These are phyloP conservation scores for Leptura quadrifasciata DNA, from an alignment of 2,888 invertebrate genomes.

Conservation along the genomic window DNA sequence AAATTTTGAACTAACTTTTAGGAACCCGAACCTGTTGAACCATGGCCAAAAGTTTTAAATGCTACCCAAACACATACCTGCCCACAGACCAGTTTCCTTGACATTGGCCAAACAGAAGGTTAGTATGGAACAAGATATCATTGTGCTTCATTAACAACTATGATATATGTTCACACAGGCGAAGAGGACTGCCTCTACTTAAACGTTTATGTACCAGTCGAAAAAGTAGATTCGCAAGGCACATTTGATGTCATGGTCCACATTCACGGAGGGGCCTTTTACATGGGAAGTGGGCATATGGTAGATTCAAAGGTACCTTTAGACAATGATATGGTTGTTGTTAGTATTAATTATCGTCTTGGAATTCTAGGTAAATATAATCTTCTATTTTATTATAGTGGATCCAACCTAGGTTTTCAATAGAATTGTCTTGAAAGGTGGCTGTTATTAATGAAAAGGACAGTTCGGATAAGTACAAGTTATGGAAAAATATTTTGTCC, in stretches of 20 bases:
- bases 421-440: no score
- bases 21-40: constrained; percentile 76
- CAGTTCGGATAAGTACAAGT: no score
- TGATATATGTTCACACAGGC: constrained; percentile 69
- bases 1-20: no score
- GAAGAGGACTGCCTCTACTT: constrained; percentile 81
- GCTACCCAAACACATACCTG: constrained; percentile 75
- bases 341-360: constrained; percentile 68
- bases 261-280: constrained; percentile 74
- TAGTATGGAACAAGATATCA: background rate
- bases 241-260: constrained; percentile 72
- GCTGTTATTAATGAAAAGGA: no score
- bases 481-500: no score
- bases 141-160: background rate
- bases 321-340: constrained; percentile 68
- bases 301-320: constrained; percentile 70
- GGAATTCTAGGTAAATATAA: constrained; percentile 63
- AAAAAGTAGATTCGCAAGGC: constrained; percentile 69
- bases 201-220: constrained; percentile 78
- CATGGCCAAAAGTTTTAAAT: constrained; percentile 80
- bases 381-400: background rate
- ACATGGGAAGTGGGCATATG: constrained; percentile 68
- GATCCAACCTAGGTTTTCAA: no score
- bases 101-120: background rate
- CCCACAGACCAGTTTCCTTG: constrained; percentile 58